Evolutionary conservation across 2,113 vertebrate genomes (phyloP).

Genomic region (Sardina pilchardus): DNA sequence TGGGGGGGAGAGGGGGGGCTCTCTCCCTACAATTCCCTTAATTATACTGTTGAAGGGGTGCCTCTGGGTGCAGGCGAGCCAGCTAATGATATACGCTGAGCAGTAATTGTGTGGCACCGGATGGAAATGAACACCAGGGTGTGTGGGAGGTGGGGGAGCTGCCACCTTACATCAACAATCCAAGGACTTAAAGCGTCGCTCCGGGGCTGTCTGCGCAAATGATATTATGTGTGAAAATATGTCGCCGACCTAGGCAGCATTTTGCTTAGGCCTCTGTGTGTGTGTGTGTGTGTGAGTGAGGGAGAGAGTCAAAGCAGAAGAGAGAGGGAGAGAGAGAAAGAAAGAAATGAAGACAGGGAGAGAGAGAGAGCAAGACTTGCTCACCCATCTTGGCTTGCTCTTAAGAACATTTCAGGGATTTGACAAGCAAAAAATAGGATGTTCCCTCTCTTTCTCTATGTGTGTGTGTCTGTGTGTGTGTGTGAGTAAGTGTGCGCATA

Average conservation of each 20-base stretch:
- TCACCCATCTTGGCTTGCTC: constrained; percentile 28
- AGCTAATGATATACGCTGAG: constrained; percentile 68
- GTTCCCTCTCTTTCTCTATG: constrained; percentile 27
- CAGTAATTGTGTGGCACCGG: constrained; percentile 60
- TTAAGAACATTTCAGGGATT: constrained; percentile 65
- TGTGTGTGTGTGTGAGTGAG: not conserved
- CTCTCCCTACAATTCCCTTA: constrained; percentile 57
- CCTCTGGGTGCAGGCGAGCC: constrained; percentile 64
- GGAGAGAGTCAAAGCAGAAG: not conserved
- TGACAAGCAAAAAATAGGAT: constrained; percentile 53
- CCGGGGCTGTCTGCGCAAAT: constrained; percentile 58
- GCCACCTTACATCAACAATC: constrained; percentile 71
- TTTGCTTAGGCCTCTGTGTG: constrained; percentile 6
- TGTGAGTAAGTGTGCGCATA: not conserved
- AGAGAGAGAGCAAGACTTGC: not conserved
- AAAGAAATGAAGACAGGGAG: not conserved
- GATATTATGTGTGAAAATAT: constrained; percentile 66
- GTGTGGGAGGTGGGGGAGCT: constrained; percentile 65
- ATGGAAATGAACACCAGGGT: constrained; percentile 63
- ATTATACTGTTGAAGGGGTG: constrained; percentile 68
- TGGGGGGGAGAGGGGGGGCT: constrained; percentile 32
- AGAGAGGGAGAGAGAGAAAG: not conserved
- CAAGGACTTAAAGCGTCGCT: constrained; percentile 67
- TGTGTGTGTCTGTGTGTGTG: not conserved
- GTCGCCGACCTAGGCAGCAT: not conserved